Evolutionary conservation across 1,140 invertebrate species (phyloP), one percentile per base, ranked within the genome.

Genomic region (Pogonognathellus flavescens): DNA sequence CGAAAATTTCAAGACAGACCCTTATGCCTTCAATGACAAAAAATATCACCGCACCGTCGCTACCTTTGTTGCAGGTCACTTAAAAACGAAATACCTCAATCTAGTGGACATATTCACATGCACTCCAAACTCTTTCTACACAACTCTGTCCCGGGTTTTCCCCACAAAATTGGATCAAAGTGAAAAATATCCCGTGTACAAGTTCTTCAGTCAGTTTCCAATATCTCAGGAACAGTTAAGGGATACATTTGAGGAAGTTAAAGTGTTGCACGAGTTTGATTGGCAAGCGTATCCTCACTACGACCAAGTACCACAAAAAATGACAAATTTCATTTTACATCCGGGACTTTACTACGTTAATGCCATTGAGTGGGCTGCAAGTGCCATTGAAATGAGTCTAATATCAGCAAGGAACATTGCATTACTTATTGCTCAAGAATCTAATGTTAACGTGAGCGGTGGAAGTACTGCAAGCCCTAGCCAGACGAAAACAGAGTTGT

Each of bases 301-400:
- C 89, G 85, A 89, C 22, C 88, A 89, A 6, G 88, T 89, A 1
- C 87, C 90, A 13, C 85, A 90, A 49, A 89, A 90, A 59, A 86
- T 92, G 3, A 91, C 92, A 70, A 90, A 92, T 57, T 94, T 94
- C 89, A 59, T 85, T 50, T 90, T 92, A 70, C 89, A 93, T 86
- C 90, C 93, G 81, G 89, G 90, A 10, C 84, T 95, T 31, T 95
- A 93, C 90, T 92, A 94, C 89, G 89, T 94, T 0, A 95, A 95
- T 91, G 92, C 92, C 10, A 93, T 95, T 82, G 94, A 95, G 90
- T 92, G 93, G 92, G 92, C 92, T 13, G 94, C 93, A 1, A 94
- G 93, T 90, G 93, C 94, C 0, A 95, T 95, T 92, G 94, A 95
- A 91, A 95, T 94, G 93, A 93, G 92, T 90, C 91, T 92, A 18